Conservation (phyloP, 2,888 invertebrate species). For the Scaptomyza cyrtandrae region DNA sequence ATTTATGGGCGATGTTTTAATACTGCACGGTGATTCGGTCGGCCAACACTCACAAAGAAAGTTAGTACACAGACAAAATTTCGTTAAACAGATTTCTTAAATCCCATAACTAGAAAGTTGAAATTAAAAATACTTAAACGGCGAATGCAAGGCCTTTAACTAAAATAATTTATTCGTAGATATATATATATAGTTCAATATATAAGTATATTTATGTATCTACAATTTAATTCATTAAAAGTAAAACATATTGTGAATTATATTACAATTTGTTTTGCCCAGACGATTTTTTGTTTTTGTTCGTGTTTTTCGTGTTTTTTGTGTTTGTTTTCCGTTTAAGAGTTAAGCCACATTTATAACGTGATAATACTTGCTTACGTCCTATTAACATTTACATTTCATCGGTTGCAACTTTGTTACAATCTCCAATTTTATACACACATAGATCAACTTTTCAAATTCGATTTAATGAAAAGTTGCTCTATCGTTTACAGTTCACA, state of each 20-base stretch:
- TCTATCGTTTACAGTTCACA: constrained; percentile 22
- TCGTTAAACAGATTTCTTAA: background rate
- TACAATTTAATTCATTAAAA: constrained; percentile 27
- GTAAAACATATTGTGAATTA: constrained; percentile 25
- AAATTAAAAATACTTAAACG: background rate
- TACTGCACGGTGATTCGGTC: constrained; percentile 20
- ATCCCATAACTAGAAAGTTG: background rate
- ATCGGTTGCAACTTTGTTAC: constrained; percentile 48
- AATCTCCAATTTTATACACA: constrained; percentile 37
- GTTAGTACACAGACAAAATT: background rate
- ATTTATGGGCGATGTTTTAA: constrained; percentile 16
- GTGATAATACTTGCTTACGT: constrained; percentile 61
- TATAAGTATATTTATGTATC: constrained; percentile 22
- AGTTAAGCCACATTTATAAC: constrained; percentile 58
- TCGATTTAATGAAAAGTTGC: constrained; percentile 22
- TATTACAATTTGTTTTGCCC: constrained; percentile 47
- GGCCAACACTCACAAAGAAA: constrained; percentile 24
- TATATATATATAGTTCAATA: constrained; percentile 18
- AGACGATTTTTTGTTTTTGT: constrained; percentile 26
- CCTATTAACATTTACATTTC: constrained; percentile 57
- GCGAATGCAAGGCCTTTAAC: constrained; percentile 16
- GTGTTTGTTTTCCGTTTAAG: constrained; percentile 15
- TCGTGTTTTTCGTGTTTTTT: background rate
- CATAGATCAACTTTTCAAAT: constrained; percentile 20
- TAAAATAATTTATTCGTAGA: constrained; percentile 22